Evolutionary conservation across 2,113 vertebrate genomes (phyloP).

Genomic region (Rissa tridactyla): DNA sequence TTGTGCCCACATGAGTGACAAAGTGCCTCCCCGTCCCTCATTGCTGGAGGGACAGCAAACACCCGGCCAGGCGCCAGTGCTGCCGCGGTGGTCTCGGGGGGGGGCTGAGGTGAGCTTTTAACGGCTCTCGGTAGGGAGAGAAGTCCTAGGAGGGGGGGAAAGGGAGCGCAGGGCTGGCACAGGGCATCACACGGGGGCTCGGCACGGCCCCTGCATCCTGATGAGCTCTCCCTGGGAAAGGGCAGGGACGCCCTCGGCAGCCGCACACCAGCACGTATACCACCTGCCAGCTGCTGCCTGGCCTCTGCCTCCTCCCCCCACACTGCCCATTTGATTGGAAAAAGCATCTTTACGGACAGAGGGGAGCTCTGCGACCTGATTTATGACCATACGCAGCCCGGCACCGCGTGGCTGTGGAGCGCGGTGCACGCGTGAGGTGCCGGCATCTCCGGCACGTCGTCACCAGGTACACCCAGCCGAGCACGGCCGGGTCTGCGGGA

Average conservation of each 20-base stretch:
- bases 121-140: neutral
- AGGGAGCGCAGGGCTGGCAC: neutral
- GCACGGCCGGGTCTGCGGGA: neutral
- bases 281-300: neutral
- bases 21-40: neutral
- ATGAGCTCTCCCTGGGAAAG: neutral
- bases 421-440: rapidly evolving
- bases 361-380: neutral
- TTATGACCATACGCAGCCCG: neutral
- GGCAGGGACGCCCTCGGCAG: rapidly evolving
- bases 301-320: neutral
- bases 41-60: neutral
- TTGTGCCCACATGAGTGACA: neutral
- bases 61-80: neutral
- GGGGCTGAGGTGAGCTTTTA: neutral
- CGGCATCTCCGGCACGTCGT: rapidly evolving
- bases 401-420: neutral
- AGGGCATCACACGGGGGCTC: neutral
- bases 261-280: rapidly evolving
- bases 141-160: neutral
- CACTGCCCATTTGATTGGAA: neutral
- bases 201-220: neutral
- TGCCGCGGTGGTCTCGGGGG: neutral
- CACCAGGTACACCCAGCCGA: neutral
- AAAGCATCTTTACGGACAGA: neutral